Evolutionary conservation across 2,113 vertebrate genomes (phyloP).

Genomic region (Pituophis catenifer): DNA sequence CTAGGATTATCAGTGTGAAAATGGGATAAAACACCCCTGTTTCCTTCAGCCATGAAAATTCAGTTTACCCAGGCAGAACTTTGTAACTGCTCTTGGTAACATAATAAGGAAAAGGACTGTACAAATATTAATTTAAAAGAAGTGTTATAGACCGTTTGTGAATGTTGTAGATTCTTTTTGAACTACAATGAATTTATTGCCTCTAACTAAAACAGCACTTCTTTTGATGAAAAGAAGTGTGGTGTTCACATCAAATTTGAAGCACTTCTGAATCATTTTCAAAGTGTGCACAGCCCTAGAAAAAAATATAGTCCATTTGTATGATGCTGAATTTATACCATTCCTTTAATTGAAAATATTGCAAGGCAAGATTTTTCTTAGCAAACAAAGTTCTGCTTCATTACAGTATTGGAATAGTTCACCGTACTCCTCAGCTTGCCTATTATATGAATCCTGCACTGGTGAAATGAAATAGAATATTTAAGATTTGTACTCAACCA

Average conservation of each 20-base stretch:
- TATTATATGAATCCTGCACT: neutral
- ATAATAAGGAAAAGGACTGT: neutral
- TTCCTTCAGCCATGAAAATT: constrained; percentile 51
- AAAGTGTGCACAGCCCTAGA: neutral
- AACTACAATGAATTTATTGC: neutral
- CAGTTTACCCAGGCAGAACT: constrained; percentile 46
- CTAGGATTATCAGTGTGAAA: constrained; percentile 46
- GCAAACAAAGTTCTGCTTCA: neutral
- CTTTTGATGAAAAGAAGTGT: neutral
- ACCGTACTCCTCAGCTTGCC: too few relatives aligned
- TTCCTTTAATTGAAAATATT: neutral
- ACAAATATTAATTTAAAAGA: neutral
- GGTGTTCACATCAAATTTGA: neutral
- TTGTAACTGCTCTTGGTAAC: constrained; percentile 42
- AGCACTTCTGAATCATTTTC: neutral
- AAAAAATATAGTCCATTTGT: neutral
- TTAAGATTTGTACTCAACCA: neutral
- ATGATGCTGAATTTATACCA: neutral
- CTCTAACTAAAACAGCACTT: neutral
- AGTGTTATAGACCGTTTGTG: neutral
- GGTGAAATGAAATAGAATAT: neutral
- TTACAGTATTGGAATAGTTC: neutral
- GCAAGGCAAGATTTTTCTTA: neutral
- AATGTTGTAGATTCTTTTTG: neutral
- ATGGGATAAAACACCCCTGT: constrained; percentile 47